Percentiles rank a stretch among this genome's conserved stretches.
These are phyloP conservation scores for Anomalospiza imberbis DNA, from an alignment of 2,797 vertebrate species.

Conservation along the genomic window DNA sequence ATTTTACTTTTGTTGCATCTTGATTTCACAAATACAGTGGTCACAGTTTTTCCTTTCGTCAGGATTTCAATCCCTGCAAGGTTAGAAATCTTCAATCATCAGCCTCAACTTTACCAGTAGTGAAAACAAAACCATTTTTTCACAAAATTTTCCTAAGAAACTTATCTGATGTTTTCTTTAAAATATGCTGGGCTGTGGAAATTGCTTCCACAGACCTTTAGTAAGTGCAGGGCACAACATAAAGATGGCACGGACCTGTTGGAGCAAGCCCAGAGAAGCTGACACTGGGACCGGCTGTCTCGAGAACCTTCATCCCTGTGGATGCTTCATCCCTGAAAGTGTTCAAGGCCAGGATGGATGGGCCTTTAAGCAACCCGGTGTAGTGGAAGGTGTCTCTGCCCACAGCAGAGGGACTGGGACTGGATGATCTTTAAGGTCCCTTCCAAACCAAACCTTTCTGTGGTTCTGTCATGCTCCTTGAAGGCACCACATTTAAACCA, in stretches of 20 bases:
- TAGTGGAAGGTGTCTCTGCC: neutral
- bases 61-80: accelerated
- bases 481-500: neutral
- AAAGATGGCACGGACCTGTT: neutral
- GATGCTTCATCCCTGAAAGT: neutral
- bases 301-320: neutral
- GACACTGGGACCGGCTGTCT: neutral
- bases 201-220: neutral
- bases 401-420: neutral
- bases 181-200: neutral
- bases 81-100: neutral
- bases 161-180: neutral
- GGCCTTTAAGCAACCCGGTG: neutral
- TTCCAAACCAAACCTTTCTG: neutral
- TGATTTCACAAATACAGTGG: neutral
- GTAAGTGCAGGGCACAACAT: neutral
- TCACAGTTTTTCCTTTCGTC: neutral
- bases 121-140: neutral
- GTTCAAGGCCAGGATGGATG: neutral
- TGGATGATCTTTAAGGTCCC: neutral
- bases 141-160: neutral
- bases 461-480: neutral
- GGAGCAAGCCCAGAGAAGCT: neutral
- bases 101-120: neutral
- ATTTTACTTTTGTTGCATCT: neutral